Evolutionary conservation across 1,140 invertebrate genomes (phyloP), one percentile per base, ranked within the genome.

Genomic region (Sipha flava): DNA sequence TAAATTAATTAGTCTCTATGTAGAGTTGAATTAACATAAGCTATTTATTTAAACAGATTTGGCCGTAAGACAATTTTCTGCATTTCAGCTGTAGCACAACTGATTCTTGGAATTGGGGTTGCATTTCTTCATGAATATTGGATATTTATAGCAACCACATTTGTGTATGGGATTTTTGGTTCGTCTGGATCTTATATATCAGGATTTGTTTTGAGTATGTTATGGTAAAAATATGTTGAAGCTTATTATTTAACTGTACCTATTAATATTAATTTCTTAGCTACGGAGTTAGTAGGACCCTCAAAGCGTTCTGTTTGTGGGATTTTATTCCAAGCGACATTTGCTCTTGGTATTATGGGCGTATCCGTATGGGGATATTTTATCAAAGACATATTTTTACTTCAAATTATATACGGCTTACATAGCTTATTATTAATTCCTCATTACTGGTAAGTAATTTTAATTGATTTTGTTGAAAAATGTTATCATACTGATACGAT

Each of bases 241-340:
- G 29, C 57, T 62, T 4, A 7, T 31, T 7, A 31, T 49, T 10
- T 12, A 72, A 52, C 49, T 54, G 45, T 81, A 26, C 37, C n/a
- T 62, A 26, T 14, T 59, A 62, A 21, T 68, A 62, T 16, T 72
- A 59, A n/a, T 80, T 73, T 2, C 23, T 81, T 81, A 89, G 88
- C 93, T 3, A 94, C 96, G 91, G 95, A 97, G 85, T 84, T 95
- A 81, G 92, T 96, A 1, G 94, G 94, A 21, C 87, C 93, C 0
- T 90, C 89, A 49, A 94, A 92, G 84, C 86, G 95, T 59, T 95
- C 94, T 0, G 87, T 90, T 2, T 94, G 93, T 84, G 95, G 94
- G 3, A 89, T 95, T 49, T 88, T 91, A 26, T 94, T 94, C 82
- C 92, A 94, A 87, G 88, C 89, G 47, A 89, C 90, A 1, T 97